Conservation (phyloP, 2,113 vertebrate species). For the Procapra przewalskii region DNA sequence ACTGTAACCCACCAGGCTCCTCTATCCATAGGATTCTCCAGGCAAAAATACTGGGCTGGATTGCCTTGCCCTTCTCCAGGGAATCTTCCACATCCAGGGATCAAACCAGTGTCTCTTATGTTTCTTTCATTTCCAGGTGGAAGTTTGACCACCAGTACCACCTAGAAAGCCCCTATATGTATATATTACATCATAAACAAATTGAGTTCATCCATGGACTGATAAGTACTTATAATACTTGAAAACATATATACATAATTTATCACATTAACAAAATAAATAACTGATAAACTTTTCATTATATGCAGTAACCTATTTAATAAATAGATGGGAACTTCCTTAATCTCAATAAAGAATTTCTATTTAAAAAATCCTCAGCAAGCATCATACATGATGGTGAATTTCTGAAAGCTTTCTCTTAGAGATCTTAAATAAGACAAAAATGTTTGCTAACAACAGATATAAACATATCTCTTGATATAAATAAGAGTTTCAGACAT, state of each 20-base stretch:
- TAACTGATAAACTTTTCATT: neutral
- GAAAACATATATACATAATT: neutral
- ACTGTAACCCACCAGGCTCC: neutral
- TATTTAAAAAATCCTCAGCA: neutral
- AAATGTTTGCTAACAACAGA: neutral
- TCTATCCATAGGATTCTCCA: neutral
- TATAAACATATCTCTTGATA: neutral
- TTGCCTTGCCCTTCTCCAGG: neutral
- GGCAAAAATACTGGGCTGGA: neutral
- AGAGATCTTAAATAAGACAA: neutral
- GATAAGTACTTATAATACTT: neutral
- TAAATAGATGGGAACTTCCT: neutral
- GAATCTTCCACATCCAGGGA: neutral
- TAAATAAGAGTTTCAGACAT: neutral
- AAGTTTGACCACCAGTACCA: neutral
- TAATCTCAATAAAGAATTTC: neutral
- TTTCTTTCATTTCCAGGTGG: neutral
- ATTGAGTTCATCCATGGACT: neutral
- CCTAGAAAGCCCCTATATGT: neutral
- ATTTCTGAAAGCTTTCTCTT: neutral
- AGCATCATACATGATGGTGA: neutral
- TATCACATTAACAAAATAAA: neutral
- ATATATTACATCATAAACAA: neutral
- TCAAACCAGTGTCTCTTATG: neutral
- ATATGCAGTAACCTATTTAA: neutral